A percentile compares a stretch with the other conserved stretches of the same genome.
phyloP scores from a whole-genome alignment of 2,113 vertebrate genomes.

The Lagopus muta region DNA sequence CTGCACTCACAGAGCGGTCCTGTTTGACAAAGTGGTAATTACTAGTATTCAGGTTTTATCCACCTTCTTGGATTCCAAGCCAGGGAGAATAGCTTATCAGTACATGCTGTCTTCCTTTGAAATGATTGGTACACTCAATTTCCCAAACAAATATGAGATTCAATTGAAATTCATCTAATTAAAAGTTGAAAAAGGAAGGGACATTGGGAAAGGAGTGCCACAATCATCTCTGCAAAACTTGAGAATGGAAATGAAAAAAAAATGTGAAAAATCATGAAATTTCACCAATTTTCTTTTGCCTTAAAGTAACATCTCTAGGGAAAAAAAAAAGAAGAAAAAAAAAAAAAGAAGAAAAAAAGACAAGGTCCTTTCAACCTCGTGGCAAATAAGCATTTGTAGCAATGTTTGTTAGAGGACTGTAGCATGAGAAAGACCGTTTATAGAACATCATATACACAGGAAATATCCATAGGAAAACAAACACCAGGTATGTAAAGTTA shows the following conservation, averaged over 20 bases:
- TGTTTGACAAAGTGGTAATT: neutral
- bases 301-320: neutral
- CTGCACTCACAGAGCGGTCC: neutral
- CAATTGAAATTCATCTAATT: neutral
- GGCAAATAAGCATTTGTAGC: neutral
- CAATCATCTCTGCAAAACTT: neutral
- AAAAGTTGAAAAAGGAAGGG: neutral
- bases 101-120: neutral
- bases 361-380: neutral
- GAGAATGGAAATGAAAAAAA: neutral
- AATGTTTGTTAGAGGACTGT: neutral
- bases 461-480: neutral
- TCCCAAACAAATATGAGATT: neutral
- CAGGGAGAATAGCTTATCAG: rapidly evolving
- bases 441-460: neutral
- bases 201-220: neutral
- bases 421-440: neutral
- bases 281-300: neutral
- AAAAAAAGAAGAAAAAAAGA: neutral
- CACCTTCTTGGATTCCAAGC: neutral
- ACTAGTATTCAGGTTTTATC: neutral
- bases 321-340: no score
- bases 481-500: neutral
- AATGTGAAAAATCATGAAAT: neutral
- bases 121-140: neutral